Conservation (phyloP, 2,797 vertebrate genomes). For the Glyptemys insculpta region DNA sequence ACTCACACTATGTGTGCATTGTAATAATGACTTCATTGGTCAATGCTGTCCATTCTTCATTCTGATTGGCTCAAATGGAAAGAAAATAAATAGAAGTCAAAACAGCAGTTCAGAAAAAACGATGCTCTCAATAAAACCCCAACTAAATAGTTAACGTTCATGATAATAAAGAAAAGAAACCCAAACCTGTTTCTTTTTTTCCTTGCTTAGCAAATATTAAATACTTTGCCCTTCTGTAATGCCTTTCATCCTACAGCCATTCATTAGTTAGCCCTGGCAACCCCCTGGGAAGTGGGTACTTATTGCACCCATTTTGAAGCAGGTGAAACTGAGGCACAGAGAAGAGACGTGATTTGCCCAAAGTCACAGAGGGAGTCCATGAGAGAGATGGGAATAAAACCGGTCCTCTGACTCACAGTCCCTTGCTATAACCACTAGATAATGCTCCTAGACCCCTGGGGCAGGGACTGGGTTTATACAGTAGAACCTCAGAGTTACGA, state of each 20-base stretch:
- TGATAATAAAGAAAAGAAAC: neutral
- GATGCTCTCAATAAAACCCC: neutral
- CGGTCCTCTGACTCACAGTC: too few relatives aligned
- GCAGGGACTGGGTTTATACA: too few relatives aligned
- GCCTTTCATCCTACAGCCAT: neutral
- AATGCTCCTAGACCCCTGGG: too few relatives aligned
- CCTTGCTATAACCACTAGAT: neutral
- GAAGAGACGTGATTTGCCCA: neutral
- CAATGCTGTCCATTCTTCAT: slow-evolving; percentile 21
- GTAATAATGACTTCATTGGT: slow-evolving; percentile 72
- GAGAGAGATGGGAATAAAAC: too few relatives aligned
- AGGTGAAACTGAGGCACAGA: neutral
- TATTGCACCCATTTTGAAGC: neutral
- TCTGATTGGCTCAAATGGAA: slow-evolving; percentile 53
- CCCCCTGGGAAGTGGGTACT: neutral
- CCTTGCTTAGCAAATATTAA: neutral
- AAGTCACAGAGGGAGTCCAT: too few relatives aligned
- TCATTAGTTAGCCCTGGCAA: neutral
- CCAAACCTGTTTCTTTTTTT: neutral
- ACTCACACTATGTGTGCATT: slow-evolving; percentile 75
- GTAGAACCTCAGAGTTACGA: too few relatives aligned
- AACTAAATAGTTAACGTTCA: neutral
- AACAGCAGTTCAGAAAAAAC: neutral
- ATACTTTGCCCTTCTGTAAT: neutral
- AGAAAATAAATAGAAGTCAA: neutral